Evolutionary conservation across 2,113 vertebrate genomes (phyloP).

Genomic region (Seriola quinqueradiata): DNA sequence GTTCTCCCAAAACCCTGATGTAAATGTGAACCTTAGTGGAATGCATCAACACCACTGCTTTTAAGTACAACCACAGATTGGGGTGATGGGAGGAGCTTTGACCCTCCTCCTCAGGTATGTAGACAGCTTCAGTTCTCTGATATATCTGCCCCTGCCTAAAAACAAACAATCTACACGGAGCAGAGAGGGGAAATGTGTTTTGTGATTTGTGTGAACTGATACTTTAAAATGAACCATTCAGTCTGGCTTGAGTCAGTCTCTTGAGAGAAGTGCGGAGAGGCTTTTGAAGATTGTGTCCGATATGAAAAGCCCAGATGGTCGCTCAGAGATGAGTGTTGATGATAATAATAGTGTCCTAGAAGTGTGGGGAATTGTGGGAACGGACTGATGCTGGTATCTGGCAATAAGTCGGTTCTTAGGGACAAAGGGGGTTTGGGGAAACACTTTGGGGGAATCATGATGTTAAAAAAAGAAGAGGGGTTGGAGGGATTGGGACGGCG

Average conservation of each 20-base stretch:
- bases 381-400: slow-evolving; percentile 49
- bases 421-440: not conserved
- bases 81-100: slow-evolving; percentile 1
- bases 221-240: slow-evolving; percentile 20
- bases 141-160: slow-evolving; percentile 11
- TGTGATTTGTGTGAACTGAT: not conserved
- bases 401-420: slow-evolving; percentile 24
- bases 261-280: slow-evolving; percentile 38
- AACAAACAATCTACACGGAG: not conserved
- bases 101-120: not conserved
- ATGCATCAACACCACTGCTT: slow-evolving; percentile 1
- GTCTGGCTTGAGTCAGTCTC: slow-evolving; percentile 41
- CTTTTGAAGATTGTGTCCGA: slow-evolving; percentile 31
- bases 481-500: slow-evolving; percentile 20
- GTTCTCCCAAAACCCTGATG: not conserved
- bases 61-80: slow-evolving; percentile 22
- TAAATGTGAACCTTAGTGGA: not conserved
- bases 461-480: not conserved
- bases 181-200: not conserved
- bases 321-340: slow-evolving; percentile 5
- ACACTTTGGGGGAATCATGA: slow-evolving; percentile 6
- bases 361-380: not conserved
- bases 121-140: slow-evolving; percentile 13
- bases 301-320: slow-evolving; percentile 49
- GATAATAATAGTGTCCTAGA: slow-evolving; percentile 37